These are phyloP conservation scores for Gymnocypris eckloni DNA, from an alignment of 2,797 vertebrate genomes.

Conservation along the genomic window DNA sequence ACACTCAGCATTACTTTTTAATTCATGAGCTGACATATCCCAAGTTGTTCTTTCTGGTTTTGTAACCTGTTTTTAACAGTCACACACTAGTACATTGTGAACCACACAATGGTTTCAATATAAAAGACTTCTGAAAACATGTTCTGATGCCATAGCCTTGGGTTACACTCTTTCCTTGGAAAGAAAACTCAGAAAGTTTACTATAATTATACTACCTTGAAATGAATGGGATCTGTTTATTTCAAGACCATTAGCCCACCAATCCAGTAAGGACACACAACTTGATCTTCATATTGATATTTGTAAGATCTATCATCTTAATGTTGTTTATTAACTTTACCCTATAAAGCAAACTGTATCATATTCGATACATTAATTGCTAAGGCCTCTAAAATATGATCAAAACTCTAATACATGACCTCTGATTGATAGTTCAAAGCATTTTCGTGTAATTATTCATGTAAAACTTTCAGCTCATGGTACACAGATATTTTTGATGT, in stretches of 20 bases:
- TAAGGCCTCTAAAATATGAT: background rate
- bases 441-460: background rate
- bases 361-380: background rate
- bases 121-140: conserved; percentile 30
- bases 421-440: background rate
- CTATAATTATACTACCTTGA: background rate
- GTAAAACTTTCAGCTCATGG: background rate
- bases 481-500: background rate
- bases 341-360: background rate
- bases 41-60: conserved; percentile 12
- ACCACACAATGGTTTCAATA: conserved; percentile 12
- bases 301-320: background rate
- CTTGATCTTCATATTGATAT: background rate
- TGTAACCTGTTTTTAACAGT: conserved; percentile 13
- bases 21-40: background rate
- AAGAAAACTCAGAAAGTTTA: background rate
- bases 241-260: background rate
- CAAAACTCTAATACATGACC: background rate
- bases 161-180: background rate
- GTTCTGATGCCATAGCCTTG: conserved; percentile 16
- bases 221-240: background rate
- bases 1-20: conserved; percentile 3
- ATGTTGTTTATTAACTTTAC: background rate
- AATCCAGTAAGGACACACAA: background rate
- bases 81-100: conserved; percentile 31